Base-by-base conservation (phyloP, 2,888 invertebrate genomes). In the Eupeodes latifasciatus region DNA sequence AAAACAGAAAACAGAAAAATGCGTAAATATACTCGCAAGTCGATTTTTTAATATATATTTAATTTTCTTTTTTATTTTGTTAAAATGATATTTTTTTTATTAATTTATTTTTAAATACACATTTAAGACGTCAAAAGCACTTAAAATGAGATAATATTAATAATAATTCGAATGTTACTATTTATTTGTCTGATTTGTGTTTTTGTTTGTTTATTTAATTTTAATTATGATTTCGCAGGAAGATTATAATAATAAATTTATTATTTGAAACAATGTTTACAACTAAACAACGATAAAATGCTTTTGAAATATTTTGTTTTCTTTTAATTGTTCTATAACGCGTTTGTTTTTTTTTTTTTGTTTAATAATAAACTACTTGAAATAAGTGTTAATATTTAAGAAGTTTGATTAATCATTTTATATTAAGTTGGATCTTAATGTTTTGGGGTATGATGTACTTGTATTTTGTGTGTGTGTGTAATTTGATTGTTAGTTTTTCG, bases 271-370 rank as follows among this genome's bases (percentile, higher is more conserved):
- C 82, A 82, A 82, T 74, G 57, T 77, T 27, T 87, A 84, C 84
- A 87, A 87, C 83, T 83, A 61, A 82, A 87, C 86, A 87, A 84
- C 81, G 81, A 81, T 27, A 27, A 66, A 74, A 77, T 71, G 77
- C 61, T 80, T 74, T 61, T 83, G 80, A 83, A 77, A 62, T 72
- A 72, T 59, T 72, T 72, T 53, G 10, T 36, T 66, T 71, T 27
- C 27, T 27, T 27, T 27, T 14, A 49, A 51, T 59, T 62, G 36
- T 80, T 67, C 72, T 51, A 55, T 64, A 81, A 81, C 84, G 84
- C 84, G 77, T 67, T 57, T 61, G 27, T 27, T 27, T 27, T 27
- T 27, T 27, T 9, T 40, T 27, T 19, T 36, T 59, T 62, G 16
- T 80, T 67, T 67, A 47, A 55, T 64, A 81, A 67, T 83, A 62